phyloP scores from a whole-genome alignment of 2,888 invertebrate genomes.

The Diarsia mendica region DNA sequence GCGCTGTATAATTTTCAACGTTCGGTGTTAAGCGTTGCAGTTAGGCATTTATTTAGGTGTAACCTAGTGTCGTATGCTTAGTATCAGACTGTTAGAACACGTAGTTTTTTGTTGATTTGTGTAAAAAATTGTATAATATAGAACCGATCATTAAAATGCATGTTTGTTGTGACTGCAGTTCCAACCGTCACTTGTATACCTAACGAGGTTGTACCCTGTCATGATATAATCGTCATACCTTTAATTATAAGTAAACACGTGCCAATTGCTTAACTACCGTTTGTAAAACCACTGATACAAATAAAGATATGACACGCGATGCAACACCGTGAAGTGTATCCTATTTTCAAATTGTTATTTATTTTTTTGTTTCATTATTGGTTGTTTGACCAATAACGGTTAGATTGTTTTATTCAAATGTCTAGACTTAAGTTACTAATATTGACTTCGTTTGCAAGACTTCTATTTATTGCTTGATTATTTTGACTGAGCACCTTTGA shows the following conservation, averaged over 20 bases:
- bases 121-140: background rate
- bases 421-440: constrained; percentile 21
- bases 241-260: constrained; percentile 34
- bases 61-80: too few relatives aligned
- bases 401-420: constrained; percentile 30
- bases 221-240: constrained; percentile 4
- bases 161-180: constrained; percentile 33
- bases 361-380: constrained; percentile 19
- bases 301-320: constrained; percentile 42
- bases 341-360: constrained; percentile 22
- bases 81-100: background rate
- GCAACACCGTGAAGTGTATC: background rate
- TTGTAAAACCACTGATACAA: constrained; percentile 41
- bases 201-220: constrained; percentile 41
- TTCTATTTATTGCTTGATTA: background rate
- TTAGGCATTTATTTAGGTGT: background rate
- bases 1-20: background rate
- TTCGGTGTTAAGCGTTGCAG: background rate
- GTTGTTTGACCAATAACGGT: constrained; percentile 11
- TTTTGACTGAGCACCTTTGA: constrained; percentile 1
- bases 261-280: constrained; percentile 31
- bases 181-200: constrained; percentile 27
- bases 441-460: constrained; percentile 17
- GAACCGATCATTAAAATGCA: constrained; percentile 33
- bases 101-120: background rate